Evolutionary conservation across 2,888 invertebrate genomes (phyloP).

Genomic region (Tenthredo livida): DNA sequence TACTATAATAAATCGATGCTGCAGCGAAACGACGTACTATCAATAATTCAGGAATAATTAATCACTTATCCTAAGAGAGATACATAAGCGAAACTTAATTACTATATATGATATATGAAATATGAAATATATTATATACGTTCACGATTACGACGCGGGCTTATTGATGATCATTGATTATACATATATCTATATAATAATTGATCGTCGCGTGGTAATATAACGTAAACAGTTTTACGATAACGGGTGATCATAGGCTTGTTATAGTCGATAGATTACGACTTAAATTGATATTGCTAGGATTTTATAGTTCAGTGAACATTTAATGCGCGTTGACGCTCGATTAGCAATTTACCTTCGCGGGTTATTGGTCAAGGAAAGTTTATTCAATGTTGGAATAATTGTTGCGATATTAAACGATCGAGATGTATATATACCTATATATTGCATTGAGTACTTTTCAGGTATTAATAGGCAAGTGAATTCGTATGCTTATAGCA

Average conservation of each 20-base stretch:
- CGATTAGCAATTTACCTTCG: background rate
- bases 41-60: slow-evolving; percentile 3
- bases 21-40: background rate
- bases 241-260: background rate
- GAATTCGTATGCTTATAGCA: background rate
- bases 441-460: too few species aligned
- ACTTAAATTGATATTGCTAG: slow-evolving; percentile 17
- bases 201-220: background rate
- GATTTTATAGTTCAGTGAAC: slow-evolving; percentile 38
- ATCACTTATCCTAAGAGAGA: background rate
- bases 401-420: background rate
- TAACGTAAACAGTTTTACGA: slow-evolving; percentile 31
- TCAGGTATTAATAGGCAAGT: too few species aligned
- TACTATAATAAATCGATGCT: background rate
- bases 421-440: background rate
- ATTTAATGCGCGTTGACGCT: slow-evolving; percentile 9
- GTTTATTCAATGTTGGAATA: background rate
- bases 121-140: background rate
- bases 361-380: background rate
- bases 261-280: slow-evolving; percentile 4
- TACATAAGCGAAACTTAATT: background rate
- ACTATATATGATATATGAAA: too few species aligned
- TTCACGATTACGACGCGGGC: background rate
- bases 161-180: background rate
- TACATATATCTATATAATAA: background rate